phyloP scores from a whole-genome alignment of 2,797 vertebrate genomes.

The Crypturellus tataupa region DNA sequence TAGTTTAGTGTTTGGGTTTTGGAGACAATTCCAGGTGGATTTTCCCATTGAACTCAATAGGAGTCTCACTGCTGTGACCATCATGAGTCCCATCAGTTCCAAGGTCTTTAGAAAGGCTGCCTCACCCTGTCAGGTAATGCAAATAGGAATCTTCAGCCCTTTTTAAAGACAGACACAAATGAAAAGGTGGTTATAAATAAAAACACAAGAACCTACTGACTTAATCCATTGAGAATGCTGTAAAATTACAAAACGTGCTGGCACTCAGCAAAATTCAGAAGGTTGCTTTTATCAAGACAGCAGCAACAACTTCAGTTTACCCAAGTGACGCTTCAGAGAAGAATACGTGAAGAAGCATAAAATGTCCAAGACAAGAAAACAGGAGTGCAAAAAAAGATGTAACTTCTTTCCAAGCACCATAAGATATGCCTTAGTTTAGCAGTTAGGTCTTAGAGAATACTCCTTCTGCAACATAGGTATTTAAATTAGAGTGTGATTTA shows the following conservation, averaged over 20 bases:
- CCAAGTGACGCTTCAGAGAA: neutral
- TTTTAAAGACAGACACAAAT: neutral
- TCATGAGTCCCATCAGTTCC: neutral
- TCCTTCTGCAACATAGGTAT: neutral
- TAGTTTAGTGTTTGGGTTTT: neutral
- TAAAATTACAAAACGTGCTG: neutral
- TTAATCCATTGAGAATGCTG: neutral
- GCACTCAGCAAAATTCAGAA: neutral
- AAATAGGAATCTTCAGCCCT: neutral
- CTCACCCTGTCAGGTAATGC: accelerated
- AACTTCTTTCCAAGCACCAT: neutral
- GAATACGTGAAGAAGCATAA: neutral
- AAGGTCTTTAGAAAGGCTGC: accelerated
- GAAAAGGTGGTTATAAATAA: neutral
- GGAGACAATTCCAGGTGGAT: neutral
- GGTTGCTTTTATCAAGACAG: neutral
- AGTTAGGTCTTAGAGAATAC: neutral
- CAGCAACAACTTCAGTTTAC: neutral
- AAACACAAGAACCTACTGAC: neutral
- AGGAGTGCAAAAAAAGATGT: neutral
- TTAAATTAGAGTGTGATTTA: neutral
- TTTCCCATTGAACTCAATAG: neutral
- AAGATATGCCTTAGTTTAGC: neutral
- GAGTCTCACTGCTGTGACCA: neutral
- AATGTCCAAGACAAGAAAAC: neutral